These are phyloP conservation scores for Microcebus jonahi DNA, from an alignment of 2,113 vertebrate genomes.

Conservation along the genomic window DNA sequence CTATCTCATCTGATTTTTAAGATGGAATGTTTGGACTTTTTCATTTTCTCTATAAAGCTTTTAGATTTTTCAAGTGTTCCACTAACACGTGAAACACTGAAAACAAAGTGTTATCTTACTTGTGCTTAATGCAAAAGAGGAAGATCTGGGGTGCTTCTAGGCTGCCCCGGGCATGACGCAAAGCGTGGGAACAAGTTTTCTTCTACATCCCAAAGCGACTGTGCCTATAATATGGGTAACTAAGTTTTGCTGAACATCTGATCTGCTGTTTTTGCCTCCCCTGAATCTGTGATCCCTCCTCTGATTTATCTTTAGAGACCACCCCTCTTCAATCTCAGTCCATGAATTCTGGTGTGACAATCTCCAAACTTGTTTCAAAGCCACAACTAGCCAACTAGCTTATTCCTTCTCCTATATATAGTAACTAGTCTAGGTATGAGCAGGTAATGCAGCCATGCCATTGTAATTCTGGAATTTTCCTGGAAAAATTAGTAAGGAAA, in stretches of 20 bases:
- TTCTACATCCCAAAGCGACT: background rate
- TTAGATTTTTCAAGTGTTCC: background rate
- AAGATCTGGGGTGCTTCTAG: background rate
- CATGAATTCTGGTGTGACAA: background rate
- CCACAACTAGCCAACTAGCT: background rate
- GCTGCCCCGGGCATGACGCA: fast-evolving
- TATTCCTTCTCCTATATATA: background rate
- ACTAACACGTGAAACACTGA: background rate
- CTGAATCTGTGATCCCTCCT: background rate
- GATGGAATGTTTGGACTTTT: background rate
- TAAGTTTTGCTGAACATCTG: background rate
- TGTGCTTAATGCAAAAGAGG: background rate
- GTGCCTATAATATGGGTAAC: fast-evolving
- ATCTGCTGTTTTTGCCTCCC: background rate
- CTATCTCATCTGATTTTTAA: background rate
- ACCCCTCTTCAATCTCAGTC: background rate
- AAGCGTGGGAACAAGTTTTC: background rate
- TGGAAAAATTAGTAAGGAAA: background rate
- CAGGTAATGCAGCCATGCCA: background rate
- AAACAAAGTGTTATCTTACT: background rate
- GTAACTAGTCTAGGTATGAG: fast-evolving
- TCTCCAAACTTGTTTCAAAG: background rate
- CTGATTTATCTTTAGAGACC: background rate
- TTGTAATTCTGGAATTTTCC: background rate
- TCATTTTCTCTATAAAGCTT: background rate